Conservation (phyloP, 2,888 invertebrate species). For the Drosophila algonquin region DNA sequence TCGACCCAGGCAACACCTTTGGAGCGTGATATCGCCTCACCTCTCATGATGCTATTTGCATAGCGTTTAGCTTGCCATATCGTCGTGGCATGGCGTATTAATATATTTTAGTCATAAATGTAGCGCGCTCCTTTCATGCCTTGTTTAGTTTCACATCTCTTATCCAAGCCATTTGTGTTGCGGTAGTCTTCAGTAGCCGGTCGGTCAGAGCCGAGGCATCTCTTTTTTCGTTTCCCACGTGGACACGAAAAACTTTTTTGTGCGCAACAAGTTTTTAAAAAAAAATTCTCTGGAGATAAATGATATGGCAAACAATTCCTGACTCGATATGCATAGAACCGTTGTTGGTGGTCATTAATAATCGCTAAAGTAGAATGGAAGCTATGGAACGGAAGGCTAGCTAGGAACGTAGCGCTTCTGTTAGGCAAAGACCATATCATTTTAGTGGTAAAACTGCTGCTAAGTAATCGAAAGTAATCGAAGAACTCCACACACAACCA, state of each 20-base stretch:
- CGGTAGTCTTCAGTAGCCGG: slow-evolving; percentile 66
- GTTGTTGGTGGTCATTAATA: slow-evolving; percentile 75
- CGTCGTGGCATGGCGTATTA: slow-evolving; percentile 64
- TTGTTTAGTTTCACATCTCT: slow-evolving; percentile 72
- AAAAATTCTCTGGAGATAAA: slow-evolving; percentile 81
- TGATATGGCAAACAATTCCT: slow-evolving; percentile 73
- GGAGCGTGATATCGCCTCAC: slow-evolving; percentile 56
- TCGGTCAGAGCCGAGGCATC: slow-evolving; percentile 26
- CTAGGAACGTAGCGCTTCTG: slow-evolving; percentile 4
- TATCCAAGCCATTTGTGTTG: slow-evolving; percentile 20
- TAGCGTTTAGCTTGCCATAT: slow-evolving; percentile 69
- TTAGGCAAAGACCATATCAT: not conserved
- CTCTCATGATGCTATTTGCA: slow-evolving; percentile 76
- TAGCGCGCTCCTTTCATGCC: slow-evolving; percentile 73
- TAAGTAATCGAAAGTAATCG: not conserved
- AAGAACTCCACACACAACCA: not conserved
- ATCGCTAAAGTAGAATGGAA: slow-evolving; percentile 49
- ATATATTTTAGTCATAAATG: slow-evolving; percentile 63
- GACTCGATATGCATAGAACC: slow-evolving; percentile 74
- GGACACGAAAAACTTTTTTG: slow-evolving; percentile 82
- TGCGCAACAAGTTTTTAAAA: slow-evolving; percentile 80
- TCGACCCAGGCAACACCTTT: slow-evolving; percentile 63
- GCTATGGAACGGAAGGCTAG: not conserved
- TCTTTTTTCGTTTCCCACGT: slow-evolving; percentile 65
- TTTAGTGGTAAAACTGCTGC: not conserved